These are phyloP conservation scores for Eurytoma adleriae DNA, from an alignment of 2,888 invertebrate species.

Conservation along the genomic window DNA sequence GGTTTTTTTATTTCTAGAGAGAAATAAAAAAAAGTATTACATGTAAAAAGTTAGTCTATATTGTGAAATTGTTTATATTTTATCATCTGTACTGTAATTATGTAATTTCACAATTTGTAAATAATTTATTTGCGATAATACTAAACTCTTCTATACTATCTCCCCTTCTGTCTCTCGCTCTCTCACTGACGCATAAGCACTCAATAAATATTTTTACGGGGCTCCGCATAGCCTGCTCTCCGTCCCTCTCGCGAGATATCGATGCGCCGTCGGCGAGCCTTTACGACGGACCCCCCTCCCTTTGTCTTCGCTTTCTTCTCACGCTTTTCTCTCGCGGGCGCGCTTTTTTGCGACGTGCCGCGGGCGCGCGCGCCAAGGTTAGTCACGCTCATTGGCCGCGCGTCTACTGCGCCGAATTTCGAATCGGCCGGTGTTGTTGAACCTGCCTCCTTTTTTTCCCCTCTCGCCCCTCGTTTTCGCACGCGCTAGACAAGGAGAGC, in stretches of 20 bases:
- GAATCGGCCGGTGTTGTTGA: slow-evolving; percentile 35
- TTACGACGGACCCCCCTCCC: not conserved
- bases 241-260: slow-evolving; percentile 53
- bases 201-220: slow-evolving; percentile 47
- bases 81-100: too few relatives aligned
- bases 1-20: too few relatives aligned
- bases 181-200: slow-evolving; percentile 18
- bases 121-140: too few relatives aligned
- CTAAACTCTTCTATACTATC: not conserved
- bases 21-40: too few relatives aligned
- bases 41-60: too few relatives aligned
- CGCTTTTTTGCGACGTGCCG: slow-evolving; percentile 21
- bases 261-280: slow-evolving; percentile 7
- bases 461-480: not conserved
- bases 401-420: slow-evolving; percentile 32
- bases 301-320: slow-evolving; percentile 46
- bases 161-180: not conserved
- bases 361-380: slow-evolving; percentile 15
- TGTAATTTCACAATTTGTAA: too few relatives aligned
- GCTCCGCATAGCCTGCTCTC: slow-evolving; percentile 24
- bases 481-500: slow-evolving; percentile 1
- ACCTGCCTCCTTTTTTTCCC: not conserved
- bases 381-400: slow-evolving; percentile 19
- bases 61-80: too few relatives aligned
- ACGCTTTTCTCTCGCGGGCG: slow-evolving; percentile 44